Percentiles rank a stretch among this genome's conserved stretches.
These are phyloP conservation scores for Grammomys dolichurus DNA, from an alignment of 2,113 vertebrate species.

Conservation along the genomic window DNA sequence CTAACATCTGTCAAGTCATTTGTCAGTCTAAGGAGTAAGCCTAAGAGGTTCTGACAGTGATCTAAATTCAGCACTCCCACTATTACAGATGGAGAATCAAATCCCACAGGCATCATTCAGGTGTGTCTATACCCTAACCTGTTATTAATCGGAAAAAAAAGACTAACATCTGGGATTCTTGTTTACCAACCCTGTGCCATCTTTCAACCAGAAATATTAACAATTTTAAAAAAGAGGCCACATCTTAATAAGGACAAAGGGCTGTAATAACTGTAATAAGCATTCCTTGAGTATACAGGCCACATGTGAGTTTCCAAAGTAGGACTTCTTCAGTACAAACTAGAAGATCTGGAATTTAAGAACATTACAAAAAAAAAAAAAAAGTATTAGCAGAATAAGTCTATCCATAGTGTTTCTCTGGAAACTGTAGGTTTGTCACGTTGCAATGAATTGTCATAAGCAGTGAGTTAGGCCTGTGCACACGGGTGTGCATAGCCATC, in stretches of 20 bases:
- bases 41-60: not conserved
- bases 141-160: constrained; percentile 9
- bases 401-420: not conserved
- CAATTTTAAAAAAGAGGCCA: not conserved
- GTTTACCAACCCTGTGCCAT: not conserved
- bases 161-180: not conserved
- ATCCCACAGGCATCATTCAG: not conserved
- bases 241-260: not conserved
- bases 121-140: not conserved
- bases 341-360: constrained; percentile 15
- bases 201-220: not conserved
- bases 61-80: not conserved
- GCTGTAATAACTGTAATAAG: not conserved
- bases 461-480: not conserved
- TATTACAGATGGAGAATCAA: not conserved
- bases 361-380: not conserved
- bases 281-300: not conserved
- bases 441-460: constrained; percentile 9
- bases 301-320: not conserved
- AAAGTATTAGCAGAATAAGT: not conserved
- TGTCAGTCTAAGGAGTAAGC: not conserved
- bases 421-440: not conserved
- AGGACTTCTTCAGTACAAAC: constrained; percentile 2
- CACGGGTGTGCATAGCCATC: not conserved
- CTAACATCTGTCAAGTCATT: not conserved